phyloP scores from a whole-genome alignment of 2,113 vertebrate species.

The Colinus virginianus region DNA sequence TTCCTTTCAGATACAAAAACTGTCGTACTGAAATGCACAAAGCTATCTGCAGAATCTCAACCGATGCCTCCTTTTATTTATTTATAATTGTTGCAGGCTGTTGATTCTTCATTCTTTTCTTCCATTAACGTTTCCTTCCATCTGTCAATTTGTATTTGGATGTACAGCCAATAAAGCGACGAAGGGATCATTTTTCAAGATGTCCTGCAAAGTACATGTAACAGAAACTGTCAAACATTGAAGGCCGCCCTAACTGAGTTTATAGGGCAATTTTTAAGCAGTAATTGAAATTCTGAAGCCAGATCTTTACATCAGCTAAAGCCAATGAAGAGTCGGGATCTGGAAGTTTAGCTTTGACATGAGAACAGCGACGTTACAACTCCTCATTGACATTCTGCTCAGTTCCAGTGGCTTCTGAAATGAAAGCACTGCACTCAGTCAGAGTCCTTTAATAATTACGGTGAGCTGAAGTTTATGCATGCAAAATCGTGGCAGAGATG shows the following conservation, averaged over 20 bases:
- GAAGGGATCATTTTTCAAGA: background rate
- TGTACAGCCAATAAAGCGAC: background rate
- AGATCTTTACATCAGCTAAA: background rate
- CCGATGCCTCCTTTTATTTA: background rate
- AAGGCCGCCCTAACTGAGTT: background rate
- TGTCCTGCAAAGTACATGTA: background rate
- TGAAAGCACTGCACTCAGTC: background rate
- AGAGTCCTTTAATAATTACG: background rate
- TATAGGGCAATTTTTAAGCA: background rate
- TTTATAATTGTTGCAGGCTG: background rate
- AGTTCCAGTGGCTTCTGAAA: background rate
- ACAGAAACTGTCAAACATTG: background rate
- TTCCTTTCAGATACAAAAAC: background rate
- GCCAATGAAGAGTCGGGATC: background rate
- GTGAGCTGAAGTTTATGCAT: background rate
- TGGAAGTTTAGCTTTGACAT: background rate
- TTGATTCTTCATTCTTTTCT: background rate
- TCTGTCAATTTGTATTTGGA: background rate
- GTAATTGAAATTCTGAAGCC: background rate
- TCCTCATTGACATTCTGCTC: background rate
- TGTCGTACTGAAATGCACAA: background rate
- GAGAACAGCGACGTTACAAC: background rate
- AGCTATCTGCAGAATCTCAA: background rate
- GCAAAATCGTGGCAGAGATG: background rate
- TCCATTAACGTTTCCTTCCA: background rate